Base-by-base conservation (phyloP, 2,888 invertebrate species). In the Hirtodrosophila cameraria region DNA sequence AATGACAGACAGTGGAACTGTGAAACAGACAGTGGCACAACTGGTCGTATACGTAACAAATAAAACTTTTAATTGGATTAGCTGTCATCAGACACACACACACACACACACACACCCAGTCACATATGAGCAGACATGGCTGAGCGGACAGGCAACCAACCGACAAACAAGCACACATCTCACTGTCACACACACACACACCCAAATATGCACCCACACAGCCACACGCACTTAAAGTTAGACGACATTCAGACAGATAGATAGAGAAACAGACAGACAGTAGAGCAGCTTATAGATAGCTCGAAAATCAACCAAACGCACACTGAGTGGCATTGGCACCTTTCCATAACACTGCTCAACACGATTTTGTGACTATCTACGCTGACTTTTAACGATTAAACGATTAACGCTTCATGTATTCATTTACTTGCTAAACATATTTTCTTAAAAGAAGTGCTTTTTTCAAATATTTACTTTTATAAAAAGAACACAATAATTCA, bases 11-110 rank as follows among this genome's bases (percentile, higher is more conserved):
- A 31, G 30, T 23, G 41, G 48, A 20, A 48, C 33, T 23, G 23
- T 30, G 16, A 27, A n/a, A 25, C 28, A 35, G 39, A 27, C 20
- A 39, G 28, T 30, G 53, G 53, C 42, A 52, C 55, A 59, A 61
- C 55, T 46, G 70, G 46, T 73, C 72, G 75, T 70, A 75, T 75
- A 81, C 75, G 82, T 74, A 76, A 78, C 79, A 85, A 82, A 86
- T 86, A 86, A 86, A 88, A 88, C 75, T 88, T 88, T 86, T 88
- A 88, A 88, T 88, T 88, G 87, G 88, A 88, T 88, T 88, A 87
- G 81, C 80, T 87, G 72, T 82, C 76, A 73, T 80, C 79, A 74
- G 76, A 62, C 67, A 60, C 65, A 69, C 67, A 46, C 72, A 67
- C 67, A 54, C 46, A 46, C 42, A 60, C 42, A 49, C 49, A 42